These are phyloP conservation scores for Caenorhabditis briggsae DNA, from an alignment of 1,140 invertebrate genomes.

Conservation along the genomic window DNA sequence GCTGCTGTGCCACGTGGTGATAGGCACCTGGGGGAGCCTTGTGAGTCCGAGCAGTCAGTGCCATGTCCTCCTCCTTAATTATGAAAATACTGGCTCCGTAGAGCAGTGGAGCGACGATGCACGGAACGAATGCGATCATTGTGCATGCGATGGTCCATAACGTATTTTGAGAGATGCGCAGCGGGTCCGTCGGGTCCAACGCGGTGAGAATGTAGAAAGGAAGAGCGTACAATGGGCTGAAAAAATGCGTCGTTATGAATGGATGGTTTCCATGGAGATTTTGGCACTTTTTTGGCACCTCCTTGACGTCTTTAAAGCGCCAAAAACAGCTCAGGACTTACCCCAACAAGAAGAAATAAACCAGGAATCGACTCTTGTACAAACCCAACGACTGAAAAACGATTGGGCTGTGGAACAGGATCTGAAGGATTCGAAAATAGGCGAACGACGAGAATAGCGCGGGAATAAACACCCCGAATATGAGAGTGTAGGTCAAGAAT, in stretches of 20 bases:
- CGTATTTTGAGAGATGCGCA: constrained; percentile 50
- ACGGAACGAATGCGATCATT: constrained; percentile 73
- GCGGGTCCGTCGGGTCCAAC: constrained; percentile 63
- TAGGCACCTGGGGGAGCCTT: constrained; percentile 61
- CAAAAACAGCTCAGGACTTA: constrained; percentile 10
- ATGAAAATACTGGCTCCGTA: constrained; percentile 75
- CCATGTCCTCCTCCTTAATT: constrained; percentile 78
- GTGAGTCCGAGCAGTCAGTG: constrained; percentile 75
- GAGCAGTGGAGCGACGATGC: constrained; percentile 73
- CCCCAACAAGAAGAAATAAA: constrained; percentile 75
- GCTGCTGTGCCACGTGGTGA: constrained; percentile 67
- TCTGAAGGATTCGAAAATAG: constrained; percentile 76
- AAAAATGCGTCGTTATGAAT: background rate
- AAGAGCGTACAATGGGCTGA: constrained; percentile 75
- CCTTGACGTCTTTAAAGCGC: too few relatives aligned
- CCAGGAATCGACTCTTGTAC: constrained; percentile 77
- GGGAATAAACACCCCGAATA: constrained; percentile 75
- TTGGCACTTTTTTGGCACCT: too few relatives aligned
- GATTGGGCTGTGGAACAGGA: constrained; percentile 76
- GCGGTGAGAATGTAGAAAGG: constrained; percentile 75
- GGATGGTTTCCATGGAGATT: background rate
- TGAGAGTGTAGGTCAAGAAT: constrained; percentile 76
- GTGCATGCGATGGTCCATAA: constrained; percentile 69
- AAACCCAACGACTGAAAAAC: constrained; percentile 77
- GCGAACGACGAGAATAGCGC: constrained; percentile 74